Base-by-base conservation (phyloP, 2,888 invertebrate species). In the Microctonus aethiopoides region DNA sequence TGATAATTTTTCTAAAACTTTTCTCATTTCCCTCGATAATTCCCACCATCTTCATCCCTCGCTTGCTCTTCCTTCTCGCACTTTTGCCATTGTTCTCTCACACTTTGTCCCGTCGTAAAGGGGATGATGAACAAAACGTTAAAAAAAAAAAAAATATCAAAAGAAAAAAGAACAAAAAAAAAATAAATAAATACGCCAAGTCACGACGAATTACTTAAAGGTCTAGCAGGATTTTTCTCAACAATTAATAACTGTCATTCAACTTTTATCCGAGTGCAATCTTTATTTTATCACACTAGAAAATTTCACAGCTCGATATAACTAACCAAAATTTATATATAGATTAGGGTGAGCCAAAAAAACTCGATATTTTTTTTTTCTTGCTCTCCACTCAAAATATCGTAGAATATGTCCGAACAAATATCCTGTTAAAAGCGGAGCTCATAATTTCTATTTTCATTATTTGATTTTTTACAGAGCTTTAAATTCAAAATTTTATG, bases 191-290 rank as follows among this genome's bases (percentile, higher is more conserved):
- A 72, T 70, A 51, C 46, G 61, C 66, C n/a, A 26, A 34, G 29
- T 69, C 62, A 72, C 56, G 62, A 72, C 46, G 70, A 60, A 67
- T 72, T 70, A 72, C 60, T 67, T 41, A 60, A 67, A 64, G 63
- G 34, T 66, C 64, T 3, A 22, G 26, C 52, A 54, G 24, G 24
- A 16, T 26, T 63, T 59, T 54, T 56, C 56, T 20, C 54, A 60
- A 63, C 71, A 71, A 71, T 73, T 73, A 73, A 73, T 71, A 73
- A 69, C 59, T 59, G 56, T 64, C 71, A 46, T 67, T 64, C 11
- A 26, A 54, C 10, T 54, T 54, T 54, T 54, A 13, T 22, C 26
- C 20, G 2, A 54, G 52, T 54, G 22, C 22, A 54, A 54, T 54
- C 11, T 39, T 13, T 11, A 20, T 54, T 54, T 26, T 54, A 24